phyloP scores from a whole-genome alignment of 1,140 invertebrate species.

The Eupristina koningsbergeri region DNA sequence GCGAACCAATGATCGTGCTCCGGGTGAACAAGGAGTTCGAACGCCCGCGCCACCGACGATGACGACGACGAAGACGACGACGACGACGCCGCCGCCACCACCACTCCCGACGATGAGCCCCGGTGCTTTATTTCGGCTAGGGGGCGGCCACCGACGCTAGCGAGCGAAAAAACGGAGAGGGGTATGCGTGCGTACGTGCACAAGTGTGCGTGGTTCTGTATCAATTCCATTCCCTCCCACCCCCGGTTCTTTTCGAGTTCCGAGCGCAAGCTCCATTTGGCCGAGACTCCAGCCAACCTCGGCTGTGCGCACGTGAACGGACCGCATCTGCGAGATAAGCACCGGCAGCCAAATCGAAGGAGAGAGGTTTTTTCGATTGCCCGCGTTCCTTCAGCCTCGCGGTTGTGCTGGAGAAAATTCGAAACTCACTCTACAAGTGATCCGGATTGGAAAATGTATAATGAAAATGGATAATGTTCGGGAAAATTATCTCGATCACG shows the following conservation, averaged over 20 bases:
- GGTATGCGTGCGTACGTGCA: not conserved
- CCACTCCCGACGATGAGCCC: constrained; percentile 52
- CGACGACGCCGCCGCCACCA: too few relatives aligned
- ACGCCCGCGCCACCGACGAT: constrained; percentile 50
- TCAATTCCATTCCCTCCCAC: not conserved
- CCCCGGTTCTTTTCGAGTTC: not conserved
- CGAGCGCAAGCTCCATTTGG: not conserved
- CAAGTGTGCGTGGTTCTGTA: not conserved
- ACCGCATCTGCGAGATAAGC: not conserved
- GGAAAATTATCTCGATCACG: too few relatives aligned
- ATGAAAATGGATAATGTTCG: too few relatives aligned
- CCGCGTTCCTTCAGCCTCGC: not conserved
- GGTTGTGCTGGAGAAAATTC: not conserved
- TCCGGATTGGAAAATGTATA: not conserved
- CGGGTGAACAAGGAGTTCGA: constrained; percentile 44
- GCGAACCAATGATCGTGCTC: constrained; percentile 66
- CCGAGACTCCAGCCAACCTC: not conserved
- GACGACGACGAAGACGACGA: constrained; percentile 51
- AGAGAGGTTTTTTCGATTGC: not conserved
- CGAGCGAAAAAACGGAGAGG: constrained; percentile 49
- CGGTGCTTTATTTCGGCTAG: constrained; percentile 34
- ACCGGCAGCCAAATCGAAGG: too few relatives aligned
- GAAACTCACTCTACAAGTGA: not conserved
- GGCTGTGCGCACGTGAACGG: not conserved
- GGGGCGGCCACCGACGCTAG: not conserved